Evolutionary conservation across 1,140 invertebrate species (phyloP), one percentile per base, ranked within the genome.

Genomic region (Papilio xuthus): DNA sequence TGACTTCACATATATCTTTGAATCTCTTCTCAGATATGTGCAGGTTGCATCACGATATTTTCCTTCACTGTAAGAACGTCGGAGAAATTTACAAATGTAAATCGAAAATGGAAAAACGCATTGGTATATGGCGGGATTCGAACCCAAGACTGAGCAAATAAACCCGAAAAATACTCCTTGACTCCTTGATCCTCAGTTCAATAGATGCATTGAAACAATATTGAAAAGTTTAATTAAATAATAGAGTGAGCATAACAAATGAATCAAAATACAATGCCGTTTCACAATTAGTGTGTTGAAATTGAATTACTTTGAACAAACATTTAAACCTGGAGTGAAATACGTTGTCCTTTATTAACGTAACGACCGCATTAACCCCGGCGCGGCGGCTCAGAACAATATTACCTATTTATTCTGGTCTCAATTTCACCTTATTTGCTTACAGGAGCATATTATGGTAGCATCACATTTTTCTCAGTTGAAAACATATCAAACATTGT

Each of bases 291-390:
- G 60, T 63, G 60, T 63, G 60, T 63, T 63, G 60, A 63, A 63
- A 63, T 63, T 63, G 60, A 63, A 63, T 63, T 63, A 63, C 23
- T 23, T 63, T 63, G 60, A 63, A 63, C 60, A 63, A 63, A 63
- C 60, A 63, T 63, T 63, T 63, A 63, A 26, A 63, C 60, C 60
- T 63, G 23, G 10, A 63, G 60, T 63, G 60, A 63, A 28, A 63
- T 63, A 63, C 60, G 60, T 28, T 63, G 60, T 63, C 60, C 60
- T 63, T 63, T 63, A 63, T 63, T 63, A 63, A 63, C 26, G 60
- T 15, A 63, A 63, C 60, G 60, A 63, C 60, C 60, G 60, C 60
- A 63, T 63, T 63, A 63, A 63, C 60, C 23, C 26, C 60, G 60
- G 12, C 60, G 60, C 60, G 60, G 23, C 60, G 60, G 60, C 60